Evolutionary conservation across 2,113 vertebrate genomes (phyloP), one percentile per base, ranked within the genome.

Genomic region (Chaenocephalus aceratus): DNA sequence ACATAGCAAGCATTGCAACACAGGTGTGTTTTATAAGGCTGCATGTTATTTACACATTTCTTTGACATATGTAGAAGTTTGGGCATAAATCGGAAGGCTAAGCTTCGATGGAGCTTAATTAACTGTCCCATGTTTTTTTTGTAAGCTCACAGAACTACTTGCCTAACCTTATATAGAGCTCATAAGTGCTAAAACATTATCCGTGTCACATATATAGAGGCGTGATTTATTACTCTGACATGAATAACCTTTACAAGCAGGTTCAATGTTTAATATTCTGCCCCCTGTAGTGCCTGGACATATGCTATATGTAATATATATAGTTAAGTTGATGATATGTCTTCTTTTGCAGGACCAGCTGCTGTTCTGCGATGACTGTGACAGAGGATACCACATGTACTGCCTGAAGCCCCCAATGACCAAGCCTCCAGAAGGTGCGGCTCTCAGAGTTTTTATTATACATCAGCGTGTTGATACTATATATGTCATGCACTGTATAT

Each of bases 361-460:
- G 46, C 96, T 99, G 89, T 99, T 99, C 95, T 99, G 98, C 57
- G 97, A 99, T 57, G 98, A 99, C 95, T 99, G 98, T 87, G 98
- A 99, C 94, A 96, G 97, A 85, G 98, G 98, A 84, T 99, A 99
- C 92, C 98, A 99, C 93, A 99, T 99, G 98, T 99, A 99, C 94
- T 99, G 98, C 92, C 95, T 99, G 93, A 99, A 97, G 80, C 97
- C 98, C 52, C 96, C 98, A 0, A 98, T 99, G 95, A 97, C 96
- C 79, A 96, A 97, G 84, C 97, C 97, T 71, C 98, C 97, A 45
- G 97, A 99, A 96, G 98, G 98, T 99, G 96, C 65, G 1, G 9
- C 61, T 68, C 75, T 44, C 66, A 52, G 8, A 14, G 21, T 14
- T 57, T 67, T 79, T 68, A 23, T 16, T 69, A 44, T 67, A 61